Evolutionary conservation across 2,888 invertebrate genomes (phyloP), one percentile per base, ranked within the genome.

Genomic region (Drosophila melanocephala): DNA sequence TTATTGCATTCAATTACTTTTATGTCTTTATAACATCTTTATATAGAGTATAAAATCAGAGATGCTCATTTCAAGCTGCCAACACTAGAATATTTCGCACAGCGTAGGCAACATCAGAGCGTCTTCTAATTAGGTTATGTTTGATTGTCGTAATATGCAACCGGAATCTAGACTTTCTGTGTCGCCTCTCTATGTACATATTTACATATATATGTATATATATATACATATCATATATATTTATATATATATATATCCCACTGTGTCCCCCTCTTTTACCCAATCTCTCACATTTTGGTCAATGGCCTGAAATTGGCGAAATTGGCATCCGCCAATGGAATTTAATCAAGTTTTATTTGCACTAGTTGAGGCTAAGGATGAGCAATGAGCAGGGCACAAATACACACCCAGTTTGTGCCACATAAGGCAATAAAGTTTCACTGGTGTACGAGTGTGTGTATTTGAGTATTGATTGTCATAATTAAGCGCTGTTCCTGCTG

Each of bases 291-390:
- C 67, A 62, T 5, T 33, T 52, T 67, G 83, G 79, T 72, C 74
- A 75, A 58, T 51, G 66, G 56, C 69, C 65, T 19, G 33, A 52
- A 39, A 60, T 42, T 66, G 63, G 70, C 59, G 62, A 89, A 89
- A 87, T 89, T 87, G 86, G 67, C 87, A 75, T 67, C 66, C 77
- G 72, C 83, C 90, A 89, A 89, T 87, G 86, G 90, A 87, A 87
- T 87, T 87, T 87, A 87, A 87, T 87, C 89, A 87, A 87, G 86
- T 87, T 87, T 87, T 89, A 87, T 87, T 87, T 89, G 85, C 80
- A 80, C 87, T 89, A 78, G 80, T 78, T 79, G 68, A 68, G 67
- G 70, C 76, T 72, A 72, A 75, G 73, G 84, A 87, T 87, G 73
- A 77, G 73, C 74, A 74, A 72, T 81, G 75, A 86, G 81, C 79